Evolutionary conservation across 2,113 vertebrate species (phyloP).

Genomic region (Microcebus lehilahytsara): DNA sequence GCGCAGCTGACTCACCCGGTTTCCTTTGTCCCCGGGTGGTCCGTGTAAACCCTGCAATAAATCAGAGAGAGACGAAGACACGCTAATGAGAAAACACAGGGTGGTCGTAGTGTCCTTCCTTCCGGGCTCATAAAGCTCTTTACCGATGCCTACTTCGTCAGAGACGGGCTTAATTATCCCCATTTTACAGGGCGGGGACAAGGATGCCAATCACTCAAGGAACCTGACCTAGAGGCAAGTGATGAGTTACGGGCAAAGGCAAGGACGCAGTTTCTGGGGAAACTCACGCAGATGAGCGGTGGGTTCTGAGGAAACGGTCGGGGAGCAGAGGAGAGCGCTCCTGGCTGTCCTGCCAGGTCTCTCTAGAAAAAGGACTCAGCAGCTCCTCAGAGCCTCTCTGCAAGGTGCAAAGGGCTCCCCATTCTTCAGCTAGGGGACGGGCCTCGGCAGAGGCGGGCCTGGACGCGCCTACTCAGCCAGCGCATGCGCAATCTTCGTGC

Average conservation of each 20-base stretch:
- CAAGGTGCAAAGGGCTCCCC: background rate
- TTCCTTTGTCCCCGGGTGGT: slow-evolving; percentile 95
- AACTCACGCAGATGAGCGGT: fast-evolving
- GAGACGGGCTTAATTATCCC: background rate
- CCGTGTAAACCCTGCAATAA: slow-evolving; percentile 93
- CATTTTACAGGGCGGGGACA: background rate
- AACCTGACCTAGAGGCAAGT: background rate
- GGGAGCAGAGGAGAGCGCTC: background rate
- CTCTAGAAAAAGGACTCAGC: background rate
- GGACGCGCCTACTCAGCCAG: background rate
- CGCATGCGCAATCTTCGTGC: background rate
- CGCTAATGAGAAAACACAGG: background rate
- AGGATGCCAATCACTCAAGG: background rate
- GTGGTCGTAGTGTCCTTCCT: background rate
- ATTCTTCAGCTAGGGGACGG: background rate
- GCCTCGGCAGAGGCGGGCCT: background rate
- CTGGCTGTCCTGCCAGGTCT: background rate
- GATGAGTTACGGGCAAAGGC: background rate
- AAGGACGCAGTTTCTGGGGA: too few species aligned
- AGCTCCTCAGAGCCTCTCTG: background rate
- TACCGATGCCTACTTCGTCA: background rate
- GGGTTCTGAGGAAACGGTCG: background rate
- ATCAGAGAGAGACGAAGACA: slow-evolving; percentile 58
- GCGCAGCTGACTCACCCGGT: slow-evolving; percentile 90
- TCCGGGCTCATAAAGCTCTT: background rate